These are phyloP conservation scores for Enteromius trimaculatus DNA, from an alignment of 2,797 vertebrate genomes.

Conservation along the genomic window DNA sequence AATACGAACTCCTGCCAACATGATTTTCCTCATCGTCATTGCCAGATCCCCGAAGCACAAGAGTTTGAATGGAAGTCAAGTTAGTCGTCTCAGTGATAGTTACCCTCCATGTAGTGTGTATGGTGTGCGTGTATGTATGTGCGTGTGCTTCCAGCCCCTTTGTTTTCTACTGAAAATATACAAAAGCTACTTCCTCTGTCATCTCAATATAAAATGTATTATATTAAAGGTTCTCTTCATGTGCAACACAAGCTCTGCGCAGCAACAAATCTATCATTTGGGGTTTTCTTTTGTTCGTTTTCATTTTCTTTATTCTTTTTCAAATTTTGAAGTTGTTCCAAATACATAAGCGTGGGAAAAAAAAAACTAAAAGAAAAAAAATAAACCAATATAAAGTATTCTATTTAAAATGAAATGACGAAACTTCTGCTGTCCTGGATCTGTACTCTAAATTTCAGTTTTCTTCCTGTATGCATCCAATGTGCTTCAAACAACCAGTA, in stretches of 20 bases:
- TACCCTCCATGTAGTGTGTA: slow-evolving; percentile 59
- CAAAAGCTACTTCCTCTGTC: slow-evolving; percentile 72
- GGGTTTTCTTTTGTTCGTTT: slow-evolving; percentile 54
- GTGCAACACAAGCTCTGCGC: slow-evolving; percentile 78
- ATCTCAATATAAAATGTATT: slow-evolving; percentile 70
- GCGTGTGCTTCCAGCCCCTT: slow-evolving; percentile 67
- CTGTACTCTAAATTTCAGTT: slow-evolving; percentile 71
- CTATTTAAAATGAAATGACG: slow-evolving; percentile 65
- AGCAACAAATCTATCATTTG: slow-evolving; percentile 61
- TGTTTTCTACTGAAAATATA: slow-evolving; percentile 88
- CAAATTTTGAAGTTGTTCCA: slow-evolving; percentile 66
- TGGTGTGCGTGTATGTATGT: slow-evolving; percentile 55
- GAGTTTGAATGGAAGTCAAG: slow-evolving; percentile 69
- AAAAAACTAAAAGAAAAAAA: slow-evolving; percentile 46
- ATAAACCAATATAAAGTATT: slow-evolving; percentile 62
- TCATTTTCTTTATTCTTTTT: slow-evolving; percentile 57
- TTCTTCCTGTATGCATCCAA: slow-evolving; percentile 86
- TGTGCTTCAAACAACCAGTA: slow-evolving; percentile 88
- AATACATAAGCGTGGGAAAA: slow-evolving; percentile 59
- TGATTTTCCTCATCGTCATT: slow-evolving; percentile 61
- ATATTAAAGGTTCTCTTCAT: slow-evolving; percentile 75
- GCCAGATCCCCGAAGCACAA: slow-evolving; percentile 79
- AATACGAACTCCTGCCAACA: slow-evolving; percentile 43
- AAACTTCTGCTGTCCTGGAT: slow-evolving; percentile 67
- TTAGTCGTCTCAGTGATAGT: slow-evolving; percentile 62